phyloP scores from a whole-genome alignment of 2,113 vertebrate genomes.

The Mirza zaza region DNA sequence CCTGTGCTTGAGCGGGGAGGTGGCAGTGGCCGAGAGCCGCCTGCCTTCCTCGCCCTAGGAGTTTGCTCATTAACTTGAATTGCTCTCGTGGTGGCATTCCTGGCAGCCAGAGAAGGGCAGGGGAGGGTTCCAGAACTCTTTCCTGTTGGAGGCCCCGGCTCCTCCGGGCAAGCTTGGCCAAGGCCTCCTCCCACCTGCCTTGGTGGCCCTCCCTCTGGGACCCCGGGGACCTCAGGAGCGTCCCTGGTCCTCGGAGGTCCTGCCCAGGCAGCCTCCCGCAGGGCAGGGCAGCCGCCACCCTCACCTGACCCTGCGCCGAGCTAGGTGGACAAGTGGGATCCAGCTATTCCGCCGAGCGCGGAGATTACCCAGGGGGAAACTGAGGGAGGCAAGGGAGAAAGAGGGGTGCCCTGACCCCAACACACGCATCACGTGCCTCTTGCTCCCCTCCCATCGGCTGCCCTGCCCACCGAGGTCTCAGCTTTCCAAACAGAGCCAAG shows the following conservation, averaged over 20 bases:
- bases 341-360: not conserved
- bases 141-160: not conserved
- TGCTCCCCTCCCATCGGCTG: not conserved
- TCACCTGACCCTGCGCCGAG: not conserved
- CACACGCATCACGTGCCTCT: rapidly evolving
- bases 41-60: constrained; percentile 11
- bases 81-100: not conserved
- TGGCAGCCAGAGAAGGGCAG: not conserved
- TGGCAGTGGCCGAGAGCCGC: not conserved
- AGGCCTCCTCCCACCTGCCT: not conserved
- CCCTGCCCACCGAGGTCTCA: not conserved
- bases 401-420: not conserved
- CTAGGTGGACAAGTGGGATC: not conserved
- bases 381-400: not conserved
- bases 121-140: not conserved
- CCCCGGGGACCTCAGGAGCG: not conserved
- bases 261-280: too few species aligned
- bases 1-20: not conserved
- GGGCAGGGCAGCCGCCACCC: not conserved
- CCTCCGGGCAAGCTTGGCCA: not conserved
- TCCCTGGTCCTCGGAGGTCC: not conserved
- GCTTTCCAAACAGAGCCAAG: not conserved
- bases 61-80: constrained; percentile 47
- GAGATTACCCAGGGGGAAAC: not conserved
- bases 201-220: not conserved